A percentile compares a stretch with the other conserved stretches of the same genome.
phyloP scores from a whole-genome alignment of 53 echinoderm and acorn worm genomes.

The Stichopus horrens region DNA sequence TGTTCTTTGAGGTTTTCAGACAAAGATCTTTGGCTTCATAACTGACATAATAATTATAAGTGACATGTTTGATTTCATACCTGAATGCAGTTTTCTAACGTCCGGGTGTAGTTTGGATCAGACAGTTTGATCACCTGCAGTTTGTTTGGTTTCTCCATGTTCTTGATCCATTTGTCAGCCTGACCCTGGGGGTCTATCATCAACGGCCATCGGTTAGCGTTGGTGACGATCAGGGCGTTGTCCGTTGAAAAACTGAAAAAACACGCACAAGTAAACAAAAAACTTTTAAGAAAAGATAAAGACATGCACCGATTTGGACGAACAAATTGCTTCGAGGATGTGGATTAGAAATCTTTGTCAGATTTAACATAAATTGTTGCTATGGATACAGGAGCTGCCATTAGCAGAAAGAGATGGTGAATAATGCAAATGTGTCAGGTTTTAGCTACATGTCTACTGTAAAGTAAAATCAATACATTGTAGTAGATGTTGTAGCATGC shows the following conservation, averaged over 20 bases:
- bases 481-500: no score
- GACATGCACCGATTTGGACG: no score
- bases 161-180: constrained; percentile 99
- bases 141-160: constrained; percentile 96
- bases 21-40: neutral
- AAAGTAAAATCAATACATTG: no score
- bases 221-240: constrained; percentile 96
- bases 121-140: constrained; percentile 91
- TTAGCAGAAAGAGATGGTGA: no score
- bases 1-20: neutral
- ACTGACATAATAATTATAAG: no score
- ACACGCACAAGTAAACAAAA: neutral
- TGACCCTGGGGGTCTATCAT: constrained; percentile 99
- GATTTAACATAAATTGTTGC: no score
- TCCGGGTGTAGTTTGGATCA: constrained; percentile 82
- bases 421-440: no score
- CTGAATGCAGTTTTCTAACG: constrained; percentile 93
- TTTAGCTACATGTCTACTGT: no score
- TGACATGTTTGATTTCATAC: constrained; percentile 23
- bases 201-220: constrained; percentile 95
- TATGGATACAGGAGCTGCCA: no score
- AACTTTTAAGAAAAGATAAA: neutral
- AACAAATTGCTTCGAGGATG: no score
- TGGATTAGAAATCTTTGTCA: no score
- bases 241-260: constrained; percentile 79